phyloP scores from a whole-genome alignment of 2,113 vertebrate genomes.

The Uria aalge region DNA sequence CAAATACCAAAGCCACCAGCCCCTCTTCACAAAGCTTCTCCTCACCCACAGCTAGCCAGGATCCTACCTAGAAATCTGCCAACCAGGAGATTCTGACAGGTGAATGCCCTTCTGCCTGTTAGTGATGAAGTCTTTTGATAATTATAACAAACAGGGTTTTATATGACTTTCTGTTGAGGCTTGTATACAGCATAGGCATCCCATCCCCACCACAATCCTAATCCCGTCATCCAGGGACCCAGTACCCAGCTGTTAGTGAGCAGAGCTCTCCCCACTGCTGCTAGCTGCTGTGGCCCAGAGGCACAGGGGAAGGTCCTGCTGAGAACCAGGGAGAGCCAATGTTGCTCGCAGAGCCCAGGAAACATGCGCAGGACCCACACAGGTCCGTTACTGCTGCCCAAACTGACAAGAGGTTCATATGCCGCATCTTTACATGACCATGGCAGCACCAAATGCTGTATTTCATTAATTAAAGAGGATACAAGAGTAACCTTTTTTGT shows the following conservation, averaged over 20 bases:
- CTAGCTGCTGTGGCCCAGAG: not conserved
- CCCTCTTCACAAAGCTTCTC: not conserved
- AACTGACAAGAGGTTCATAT: not conserved
- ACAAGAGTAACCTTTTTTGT: not conserved
- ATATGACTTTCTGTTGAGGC: not conserved
- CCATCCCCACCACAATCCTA: too few relatives aligned
- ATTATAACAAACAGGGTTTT: not conserved
- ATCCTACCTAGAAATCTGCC: not conserved
- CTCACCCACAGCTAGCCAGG: not conserved
- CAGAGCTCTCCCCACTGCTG: not conserved
- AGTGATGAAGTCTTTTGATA: accelerated
- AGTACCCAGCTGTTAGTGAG: accelerated
- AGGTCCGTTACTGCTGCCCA: accelerated
- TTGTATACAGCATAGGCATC: not conserved
- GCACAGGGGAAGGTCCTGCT: not conserved
- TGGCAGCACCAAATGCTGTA: not conserved
- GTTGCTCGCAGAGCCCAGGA: not conserved
- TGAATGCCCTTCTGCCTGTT: not conserved
- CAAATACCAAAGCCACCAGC: not conserved
- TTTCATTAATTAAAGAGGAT: not conserved
- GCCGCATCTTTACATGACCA: not conserved
- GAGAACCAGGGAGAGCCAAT: not conserved
- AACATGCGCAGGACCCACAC: not conserved
- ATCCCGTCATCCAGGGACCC: too few relatives aligned
- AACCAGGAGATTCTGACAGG: not conserved